These are phyloP conservation scores for Sicus ferrugineus DNA, from an alignment of 2,888 invertebrate genomes.

Conservation along the genomic window DNA sequence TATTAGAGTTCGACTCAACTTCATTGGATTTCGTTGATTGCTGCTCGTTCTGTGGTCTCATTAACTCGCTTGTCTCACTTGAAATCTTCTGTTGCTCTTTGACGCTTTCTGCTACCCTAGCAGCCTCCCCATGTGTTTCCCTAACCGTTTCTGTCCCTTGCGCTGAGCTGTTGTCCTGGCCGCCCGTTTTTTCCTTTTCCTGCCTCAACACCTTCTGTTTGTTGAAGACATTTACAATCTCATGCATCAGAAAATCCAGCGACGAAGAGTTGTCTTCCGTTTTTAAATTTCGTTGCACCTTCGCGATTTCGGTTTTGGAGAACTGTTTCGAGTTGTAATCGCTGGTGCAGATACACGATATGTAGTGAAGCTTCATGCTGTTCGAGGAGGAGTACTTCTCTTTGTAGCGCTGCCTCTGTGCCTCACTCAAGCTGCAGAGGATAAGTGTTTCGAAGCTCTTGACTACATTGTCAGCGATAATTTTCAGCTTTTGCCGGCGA, in stretches of 20 bases:
- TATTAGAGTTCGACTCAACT: conserved; percentile 15
- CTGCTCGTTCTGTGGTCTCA: conserved; percentile 35
- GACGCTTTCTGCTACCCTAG: background rate
- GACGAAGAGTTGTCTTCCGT: conserved; percentile 51
- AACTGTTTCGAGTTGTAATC: conserved; percentile 52
- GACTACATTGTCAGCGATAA: conserved; percentile 55
- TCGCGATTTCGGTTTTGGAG: conserved; percentile 52
- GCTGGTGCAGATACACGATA: conserved; percentile 54
- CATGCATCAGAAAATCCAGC: conserved; percentile 56
- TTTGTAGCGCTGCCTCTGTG: conserved; percentile 50
- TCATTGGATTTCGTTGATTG: conserved; percentile 35
- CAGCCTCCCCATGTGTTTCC: background rate
- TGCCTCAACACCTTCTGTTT: conserved; percentile 44
- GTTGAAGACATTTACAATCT: conserved; percentile 56
- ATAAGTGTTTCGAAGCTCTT: conserved; percentile 58
- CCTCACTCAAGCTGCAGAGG: conserved; percentile 51
- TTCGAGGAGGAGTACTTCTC: conserved; percentile 47
- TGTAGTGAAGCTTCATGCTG: conserved; percentile 52
- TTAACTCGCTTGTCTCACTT: conserved; percentile 24
- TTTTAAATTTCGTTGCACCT: conserved; percentile 56
- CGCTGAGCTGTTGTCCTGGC: background rate
- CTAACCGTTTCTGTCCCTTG: background rate
- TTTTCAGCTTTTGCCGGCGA: conserved; percentile 46
- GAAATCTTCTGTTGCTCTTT: conserved; percentile 35
- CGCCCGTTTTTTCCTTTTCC: conserved; percentile 23